A percentile compares a stretch with the other conserved stretches of the same genome.
Conservation (phyloP, 2,888 invertebrate genomes). For the Mesorhabditis belari region DNA sequence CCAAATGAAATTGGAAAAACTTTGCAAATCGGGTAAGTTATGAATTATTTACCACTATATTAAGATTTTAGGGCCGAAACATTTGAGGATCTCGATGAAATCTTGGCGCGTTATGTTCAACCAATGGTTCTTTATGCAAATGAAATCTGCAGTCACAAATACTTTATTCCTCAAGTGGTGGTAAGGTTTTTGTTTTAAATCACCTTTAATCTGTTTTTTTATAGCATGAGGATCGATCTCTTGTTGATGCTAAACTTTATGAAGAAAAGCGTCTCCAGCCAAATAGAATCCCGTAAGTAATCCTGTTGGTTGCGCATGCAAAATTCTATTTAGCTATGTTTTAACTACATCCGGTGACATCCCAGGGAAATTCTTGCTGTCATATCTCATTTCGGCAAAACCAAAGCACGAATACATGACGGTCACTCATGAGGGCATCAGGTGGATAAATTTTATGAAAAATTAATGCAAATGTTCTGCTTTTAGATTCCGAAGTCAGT, state of each 20-base stretch:
- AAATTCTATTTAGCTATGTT: constrained; percentile 27
- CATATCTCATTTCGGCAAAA: constrained; percentile 79
- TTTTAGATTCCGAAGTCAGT: constrained; percentile 70
- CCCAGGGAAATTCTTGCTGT: constrained; percentile 82
- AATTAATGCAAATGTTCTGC: background rate
- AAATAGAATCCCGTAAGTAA: constrained; percentile 5
- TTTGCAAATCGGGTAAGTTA: constrained; percentile 5
- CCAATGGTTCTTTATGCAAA: constrained; percentile 91
- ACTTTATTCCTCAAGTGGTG: background rate
- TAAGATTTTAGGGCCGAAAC: constrained; percentile 61
- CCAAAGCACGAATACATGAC: constrained; percentile 85
- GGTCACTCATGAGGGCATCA: constrained; percentile 79
- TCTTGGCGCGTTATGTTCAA: constrained; percentile 87
- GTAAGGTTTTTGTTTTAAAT: background rate
- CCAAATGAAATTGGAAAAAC: constrained; percentile 77
- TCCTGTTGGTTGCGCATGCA: too few relatives aligned
- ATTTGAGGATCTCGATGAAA: constrained; percentile 98
- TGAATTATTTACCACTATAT: background rate
- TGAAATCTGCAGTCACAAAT: constrained; percentile 79
- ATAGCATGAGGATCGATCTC: constrained; percentile 21
- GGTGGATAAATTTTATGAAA: background rate
- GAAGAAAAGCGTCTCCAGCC: constrained; percentile 6
- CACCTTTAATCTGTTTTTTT: background rate
- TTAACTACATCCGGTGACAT: constrained; percentile 32
- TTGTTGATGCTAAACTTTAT: constrained; percentile 21